Base-by-base conservation (phyloP, 2,113 vertebrate genomes). In the Myiozetetes cayanensis region DNA sequence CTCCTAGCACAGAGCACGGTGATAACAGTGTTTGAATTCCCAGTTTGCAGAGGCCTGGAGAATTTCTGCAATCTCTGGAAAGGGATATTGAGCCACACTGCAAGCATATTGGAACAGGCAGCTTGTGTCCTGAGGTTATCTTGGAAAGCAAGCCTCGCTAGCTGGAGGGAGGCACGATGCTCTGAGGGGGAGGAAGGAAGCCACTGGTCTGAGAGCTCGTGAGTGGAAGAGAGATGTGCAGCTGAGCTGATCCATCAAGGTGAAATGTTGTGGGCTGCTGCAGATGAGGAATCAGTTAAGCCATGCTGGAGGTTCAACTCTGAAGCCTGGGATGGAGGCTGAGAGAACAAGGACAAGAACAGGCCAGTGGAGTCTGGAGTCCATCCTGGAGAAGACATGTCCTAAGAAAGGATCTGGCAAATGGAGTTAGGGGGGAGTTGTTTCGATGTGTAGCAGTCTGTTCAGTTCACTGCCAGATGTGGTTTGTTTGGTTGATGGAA, bases 401-500 rank as follows among this genome's bases (percentile, higher is more conserved):
- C 81, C 77, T 87, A 27, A n/a, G 27, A 76, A 77, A 78, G 43
- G 49, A 49, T 30, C 37, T 43, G 33, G 21, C 43, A 76, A 82
- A 74, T 25, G 9, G 75, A 66, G 27, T 70, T 83, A 80, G 62
- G 1, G 6, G 63, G 67, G 66, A 44, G 87, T 62, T 80, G 71
- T 73, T 95, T 72, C 75, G 81, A 37, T 94, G 43, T 52, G 37
- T 56, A 78, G 59, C 62, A 47, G 71, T 50, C 81, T 80, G 85
- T 52, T 89, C 74, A 16, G 77, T 93, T 76, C 72, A 52, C 63
- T 91, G 21, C 35, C 52, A 80, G 67, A 43, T 43, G 1, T 50
- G 62, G 58, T 87, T 89, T 93, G 58, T 87, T 95, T 91, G 72
- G 61, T 83, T 83, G 46, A 77, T 75, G 79, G 91, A 70, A 96